Percentiles rank a stretch among this genome's conserved stretches.
Conservation (phyloP, 2,113 vertebrate genomes). For the Herpailurus yagouaroundi region DNA sequence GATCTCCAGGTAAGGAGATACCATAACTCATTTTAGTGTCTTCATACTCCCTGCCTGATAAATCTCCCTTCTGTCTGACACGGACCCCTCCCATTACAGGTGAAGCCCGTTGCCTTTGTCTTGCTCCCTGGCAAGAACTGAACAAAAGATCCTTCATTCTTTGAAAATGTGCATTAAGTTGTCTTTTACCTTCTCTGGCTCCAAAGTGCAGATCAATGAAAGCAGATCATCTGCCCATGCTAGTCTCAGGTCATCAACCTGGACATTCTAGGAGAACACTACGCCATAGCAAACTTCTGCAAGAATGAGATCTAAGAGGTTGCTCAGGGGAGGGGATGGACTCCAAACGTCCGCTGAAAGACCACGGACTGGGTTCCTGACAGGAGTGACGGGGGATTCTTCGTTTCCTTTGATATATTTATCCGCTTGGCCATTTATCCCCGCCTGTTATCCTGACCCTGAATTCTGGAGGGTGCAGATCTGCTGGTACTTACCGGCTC, state of each 20-base stretch:
- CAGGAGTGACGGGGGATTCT: not conserved
- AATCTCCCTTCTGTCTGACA: conserved; percentile 64
- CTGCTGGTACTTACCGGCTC: not conserved
- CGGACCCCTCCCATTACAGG: conserved; percentile 47
- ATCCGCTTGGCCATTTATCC: not conserved
- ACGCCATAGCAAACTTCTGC: not conserved
- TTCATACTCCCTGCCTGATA: conserved; percentile 65
- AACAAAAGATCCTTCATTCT: conserved; percentile 57
- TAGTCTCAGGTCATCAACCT: not conserved
- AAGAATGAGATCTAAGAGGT: not conserved
- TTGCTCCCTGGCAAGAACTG: conserved; percentile 43
- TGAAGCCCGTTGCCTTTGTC: conserved; percentile 64
- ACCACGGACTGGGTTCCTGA: not conserved
- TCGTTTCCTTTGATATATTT: not conserved
- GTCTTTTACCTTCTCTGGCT: conserved; percentile 27
- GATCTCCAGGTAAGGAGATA: conserved; percentile 70
- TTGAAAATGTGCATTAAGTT: conserved; percentile 63
- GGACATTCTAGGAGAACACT: not conserved
- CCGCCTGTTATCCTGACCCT: not conserved
- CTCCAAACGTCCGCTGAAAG: not conserved
- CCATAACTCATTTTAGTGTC: conserved; percentile 66
- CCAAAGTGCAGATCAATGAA: conserved; percentile 45
- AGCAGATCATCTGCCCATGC: conserved; percentile 15
- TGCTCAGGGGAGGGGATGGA: not conserved
- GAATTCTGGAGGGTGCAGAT: not conserved